These are phyloP conservation scores for Sphenopsis melanotis DNA, from an alignment of 2,797 vertebrate genomes.

Conservation along the genomic window DNA sequence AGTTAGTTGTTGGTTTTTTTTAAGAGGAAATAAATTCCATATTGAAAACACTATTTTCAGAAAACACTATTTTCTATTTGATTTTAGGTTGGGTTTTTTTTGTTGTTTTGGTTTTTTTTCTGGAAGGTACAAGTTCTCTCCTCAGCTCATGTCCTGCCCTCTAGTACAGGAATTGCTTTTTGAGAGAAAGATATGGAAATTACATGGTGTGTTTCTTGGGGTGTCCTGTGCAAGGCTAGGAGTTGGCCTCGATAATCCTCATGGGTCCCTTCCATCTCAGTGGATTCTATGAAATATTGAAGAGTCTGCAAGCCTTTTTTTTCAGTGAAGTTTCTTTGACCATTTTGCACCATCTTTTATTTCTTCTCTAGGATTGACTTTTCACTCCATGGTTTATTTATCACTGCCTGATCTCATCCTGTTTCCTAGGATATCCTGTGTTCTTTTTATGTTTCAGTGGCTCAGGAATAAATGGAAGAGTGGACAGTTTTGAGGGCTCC, in stretches of 20 bases:
- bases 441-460: background rate
- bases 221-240: background rate
- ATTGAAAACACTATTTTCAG: background rate
- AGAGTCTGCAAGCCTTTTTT: background rate
- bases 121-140: background rate
- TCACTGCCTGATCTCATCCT: background rate
- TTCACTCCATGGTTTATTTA: background rate
- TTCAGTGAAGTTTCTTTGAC: background rate
- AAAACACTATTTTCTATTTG: background rate
- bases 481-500: background rate
- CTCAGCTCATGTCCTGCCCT: background rate
- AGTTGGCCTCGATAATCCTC: accelerated
- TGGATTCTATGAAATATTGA: background rate
- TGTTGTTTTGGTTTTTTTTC: background rate
- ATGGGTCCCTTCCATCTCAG: background rate
- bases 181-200: background rate
- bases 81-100: background rate
- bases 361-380: background rate
- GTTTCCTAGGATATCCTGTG: background rate
- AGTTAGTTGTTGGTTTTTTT: background rate
- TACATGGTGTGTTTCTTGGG: background rate
- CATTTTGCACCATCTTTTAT: background rate
- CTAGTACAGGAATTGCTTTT: background rate
- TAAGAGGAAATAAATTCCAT: background rate
- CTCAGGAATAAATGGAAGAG: background rate